Base-by-base conservation (phyloP, 2,888 invertebrate genomes). In the Steinernema hermaphroditum region DNA sequence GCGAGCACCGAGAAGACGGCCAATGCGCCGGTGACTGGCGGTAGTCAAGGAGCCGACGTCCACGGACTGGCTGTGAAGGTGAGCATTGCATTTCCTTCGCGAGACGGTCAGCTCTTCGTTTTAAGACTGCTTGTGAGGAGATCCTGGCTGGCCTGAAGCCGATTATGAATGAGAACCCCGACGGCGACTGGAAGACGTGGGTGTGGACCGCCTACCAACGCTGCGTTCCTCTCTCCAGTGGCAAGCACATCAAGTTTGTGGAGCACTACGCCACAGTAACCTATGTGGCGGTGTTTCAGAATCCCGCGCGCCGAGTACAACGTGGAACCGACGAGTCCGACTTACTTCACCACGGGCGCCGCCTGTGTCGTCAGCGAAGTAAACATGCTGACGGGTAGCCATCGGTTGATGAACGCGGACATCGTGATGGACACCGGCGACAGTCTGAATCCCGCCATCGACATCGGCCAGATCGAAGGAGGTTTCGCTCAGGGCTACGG, bases 351-450 rank as follows among this genome's bases (percentile, higher is more conserved):
- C 0, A 93, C 90, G 85, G 96, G 94, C 0, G 93, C 91, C 0
- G 93, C 93, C 12, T 92, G 92, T 80, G 91, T 93, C 0, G 92
- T 93, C 86, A 94, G 94, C 0, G 94, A 95, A 90, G 91, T 96
- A 32, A 95, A 96, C 88, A 93, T 93, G 81, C 89, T 95, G 0
- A 95, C 94, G 29, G 96, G 96, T 4, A 94, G 95, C 85, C 94
- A 95, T 87, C 91, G 92, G 90, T 92, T 94, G 0, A 87, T 94
- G 37, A 90, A 92, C 83, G 92, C 93, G 0, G 94, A 96, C 84
- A 94, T 96, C 80, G 94, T 96, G 0, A 95, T 96, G 95, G 96
- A 96, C 88, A 90, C 96, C 80, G 96, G 96, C 0, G 92, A 93
- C 80, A 95, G 94, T 88, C 88, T 96, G 72, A 96, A 96, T 88